Evolutionary conservation across 2,888 invertebrate species (phyloP), one percentile per base, ranked within the genome.

Genomic region (Drosophila mercatorum): DNA sequence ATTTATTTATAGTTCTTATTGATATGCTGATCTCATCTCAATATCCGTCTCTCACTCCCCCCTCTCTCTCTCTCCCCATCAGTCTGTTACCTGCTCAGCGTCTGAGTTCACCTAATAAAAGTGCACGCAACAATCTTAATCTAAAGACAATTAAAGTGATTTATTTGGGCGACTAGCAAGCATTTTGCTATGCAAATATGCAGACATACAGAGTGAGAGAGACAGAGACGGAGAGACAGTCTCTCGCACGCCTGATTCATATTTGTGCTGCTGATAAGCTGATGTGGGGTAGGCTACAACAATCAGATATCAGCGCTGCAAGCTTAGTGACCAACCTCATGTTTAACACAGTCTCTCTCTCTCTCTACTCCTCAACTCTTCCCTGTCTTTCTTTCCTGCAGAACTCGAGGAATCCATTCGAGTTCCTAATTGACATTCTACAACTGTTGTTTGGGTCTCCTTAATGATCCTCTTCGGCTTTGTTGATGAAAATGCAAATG

Each of bases 141-240:
- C 76, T 76, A 71, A 75, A 78, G 74, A 78, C 77, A 75, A 80
- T 80, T 82, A 83, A 86, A 80, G 75, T 86, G 85, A 85, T 86
- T 85, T 85, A 85, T 82, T 72, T 62, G 44, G 68, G 66, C 73
- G 69, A 78, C 83, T 60, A 47, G 28, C 64, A 71, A 68, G 71
- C 59, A 70, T 75, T 69, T 69, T 69, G 75, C 80, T 70, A 71
- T 77, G 77, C 81, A 86, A 85, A 83, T 83, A 72, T 43, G 53
- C 58, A 55, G 56, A 51, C 51, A 51, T 11, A 40, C 46, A 60
- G 6, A 28, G 22, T 6, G n/a, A 41, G 43, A 44, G 14, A 46
- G 5, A 46, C 43, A 58, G 59, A 58, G 22, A 22, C 2, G 2
- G 22, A 2, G 22, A 22, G 22, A 22, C 22, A 22, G 22, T 22